Evolutionary conservation across 2,113 vertebrate species (phyloP), one percentile per base, ranked within the genome.

Genomic region (Istiophorus platypterus): DNA sequence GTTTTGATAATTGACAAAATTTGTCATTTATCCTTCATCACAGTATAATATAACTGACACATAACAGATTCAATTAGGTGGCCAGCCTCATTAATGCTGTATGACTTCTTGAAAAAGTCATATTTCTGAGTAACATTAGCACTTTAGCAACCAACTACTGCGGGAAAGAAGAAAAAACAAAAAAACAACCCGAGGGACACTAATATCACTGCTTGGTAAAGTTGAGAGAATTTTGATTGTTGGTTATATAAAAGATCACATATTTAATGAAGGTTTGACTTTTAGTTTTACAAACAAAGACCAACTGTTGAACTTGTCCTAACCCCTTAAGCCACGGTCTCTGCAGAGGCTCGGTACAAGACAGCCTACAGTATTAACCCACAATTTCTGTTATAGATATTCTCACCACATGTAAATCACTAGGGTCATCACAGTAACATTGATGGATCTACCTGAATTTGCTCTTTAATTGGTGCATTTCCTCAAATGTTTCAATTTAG

Each of bases 301-400:
- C 7, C 64, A 61, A 58, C 59, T 76, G 24, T 54, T 71, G 42
- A 84, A 69, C 47, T 49, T 49, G 24, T 49, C 6, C 45, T 58
- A 61, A 84, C 84, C 81, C 78, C 49, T 65, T 84, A 61, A 85
- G 56, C 52, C 24, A 2, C 11, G n/a, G 56, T 51, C 37, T 72
- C 57, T 74, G 51, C 24, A 62, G 18, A 71, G 29, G 24, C 18
- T 34, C n/a, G 51, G 52, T 37, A 34, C 59, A 42, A 5, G 34
- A 31, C 45, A 61, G 58, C 11, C 47, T 39, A 14, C 9, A 41
- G 31, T 10, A 31, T 64, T 24, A 26, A 39, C 26, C 34, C 11
- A 24, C 29, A 63, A 22, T 42, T 51, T 24, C 39, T 51, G 18
- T 47, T 6, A 8, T 4, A 13, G 24, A 62, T 26, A 70, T 66